Evolutionary conservation across 64 coral and sea anemone species (phyloP).

Genomic region (Astreopora myriophthalma): DNA sequence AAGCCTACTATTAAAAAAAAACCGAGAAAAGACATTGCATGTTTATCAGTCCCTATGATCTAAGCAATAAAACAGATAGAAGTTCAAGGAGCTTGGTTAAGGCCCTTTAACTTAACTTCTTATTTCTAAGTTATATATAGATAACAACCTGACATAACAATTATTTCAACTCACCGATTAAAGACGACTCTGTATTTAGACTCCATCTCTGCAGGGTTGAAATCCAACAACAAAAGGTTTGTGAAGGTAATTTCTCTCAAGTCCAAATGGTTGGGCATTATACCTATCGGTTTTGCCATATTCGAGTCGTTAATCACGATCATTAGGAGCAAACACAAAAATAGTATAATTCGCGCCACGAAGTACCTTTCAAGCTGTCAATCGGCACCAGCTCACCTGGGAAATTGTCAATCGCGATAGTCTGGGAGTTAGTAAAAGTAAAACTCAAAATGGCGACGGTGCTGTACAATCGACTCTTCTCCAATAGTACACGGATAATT

Average conservation of each 20-base stretch:
- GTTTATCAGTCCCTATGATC: too few relatives aligned
- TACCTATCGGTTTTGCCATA: constrained; percentile 49
- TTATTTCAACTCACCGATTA: constrained; percentile 87
- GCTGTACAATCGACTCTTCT: constrained; percentile 33
- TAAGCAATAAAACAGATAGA: too few relatives aligned
- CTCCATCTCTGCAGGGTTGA: constrained; percentile 86
- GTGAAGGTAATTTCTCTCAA: constrained; percentile 91
- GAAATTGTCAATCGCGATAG: background rate
- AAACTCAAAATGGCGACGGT: constrained; percentile 65
- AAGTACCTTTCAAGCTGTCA: background rate
- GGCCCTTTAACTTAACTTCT: too few relatives aligned
- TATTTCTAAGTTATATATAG: too few relatives aligned
- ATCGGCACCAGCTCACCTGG: background rate
- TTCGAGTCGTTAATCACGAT: background rate
- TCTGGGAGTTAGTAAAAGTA: background rate
- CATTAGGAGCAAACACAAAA: background rate
- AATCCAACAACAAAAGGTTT: constrained; percentile 93
- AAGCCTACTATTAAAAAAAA: too few relatives aligned
- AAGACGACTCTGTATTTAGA: constrained; percentile 94
- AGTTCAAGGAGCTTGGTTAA: background rate
- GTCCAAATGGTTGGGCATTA: constrained; percentile 92
- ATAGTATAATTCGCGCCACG: background rate
- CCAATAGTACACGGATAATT: background rate
- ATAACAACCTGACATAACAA: background rate
- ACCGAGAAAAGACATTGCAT: too few relatives aligned